Evolutionary conservation across 1,140 invertebrate genomes (phyloP).

Genomic region (Drosophila watanabei): DNA sequence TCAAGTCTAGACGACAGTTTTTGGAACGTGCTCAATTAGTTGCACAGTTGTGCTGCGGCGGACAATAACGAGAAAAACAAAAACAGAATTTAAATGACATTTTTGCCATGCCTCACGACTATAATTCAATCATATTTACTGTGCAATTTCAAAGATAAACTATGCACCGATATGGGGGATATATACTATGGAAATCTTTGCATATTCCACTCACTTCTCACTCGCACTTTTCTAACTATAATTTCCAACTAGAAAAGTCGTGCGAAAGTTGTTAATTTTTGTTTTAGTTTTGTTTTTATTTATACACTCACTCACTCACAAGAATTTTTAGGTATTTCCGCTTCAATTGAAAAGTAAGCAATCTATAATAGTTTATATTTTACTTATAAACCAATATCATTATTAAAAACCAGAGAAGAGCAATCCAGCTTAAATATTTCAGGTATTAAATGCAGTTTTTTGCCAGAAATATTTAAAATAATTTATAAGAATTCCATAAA

Average conservation of each 20-base stretch:
- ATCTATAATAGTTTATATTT: neutral
- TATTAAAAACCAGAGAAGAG: neutral
- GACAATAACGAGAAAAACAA: slow-evolving; percentile 35
- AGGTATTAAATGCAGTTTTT: neutral
- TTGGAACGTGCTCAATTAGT: slow-evolving; percentile 82
- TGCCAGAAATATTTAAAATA: neutral
- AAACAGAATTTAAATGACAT: slow-evolving; percentile 56
- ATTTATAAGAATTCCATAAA: neutral
- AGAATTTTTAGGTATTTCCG: neutral
- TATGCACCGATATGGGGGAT: slow-evolving; percentile 42
- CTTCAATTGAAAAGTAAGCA: neutral
- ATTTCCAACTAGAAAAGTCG: slow-evolving; percentile 46
- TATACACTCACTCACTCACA: slow-evolving; percentile 69
- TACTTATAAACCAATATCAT: neutral
- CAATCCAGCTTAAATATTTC: neutral
- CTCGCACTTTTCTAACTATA: neutral
- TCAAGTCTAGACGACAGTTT: slow-evolving; percentile 80
- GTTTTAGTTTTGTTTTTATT: slow-evolving; percentile 47
- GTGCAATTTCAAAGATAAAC: slow-evolving; percentile 21
- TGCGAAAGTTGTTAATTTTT: slow-evolving; percentile 67
- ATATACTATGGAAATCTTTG: slow-evolving; percentile 31
- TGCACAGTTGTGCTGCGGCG: slow-evolving; percentile 15
- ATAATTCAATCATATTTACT: slow-evolving; percentile 64
- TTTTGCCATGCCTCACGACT: slow-evolving; percentile 38
- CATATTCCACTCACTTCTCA: neutral